phyloP scores from a whole-genome alignment of 2,888 invertebrate genomes.

The Diarsia brunnea region DNA sequence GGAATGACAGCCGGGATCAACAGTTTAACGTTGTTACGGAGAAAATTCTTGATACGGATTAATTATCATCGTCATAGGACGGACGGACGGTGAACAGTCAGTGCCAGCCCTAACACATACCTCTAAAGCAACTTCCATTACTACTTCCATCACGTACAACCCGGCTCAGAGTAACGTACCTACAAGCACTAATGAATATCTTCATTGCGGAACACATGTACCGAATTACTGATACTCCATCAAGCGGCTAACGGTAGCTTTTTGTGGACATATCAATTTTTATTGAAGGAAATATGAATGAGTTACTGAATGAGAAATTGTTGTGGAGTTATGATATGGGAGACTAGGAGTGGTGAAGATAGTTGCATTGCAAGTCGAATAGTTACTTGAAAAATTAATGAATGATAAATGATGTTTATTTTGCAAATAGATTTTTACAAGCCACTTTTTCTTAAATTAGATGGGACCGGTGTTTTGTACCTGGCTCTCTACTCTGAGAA shows the following conservation, averaged over 20 bases:
- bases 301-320: slow-evolving; percentile 41
- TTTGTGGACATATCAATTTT: slow-evolving; percentile 44
- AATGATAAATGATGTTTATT: too few relatives aligned
- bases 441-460: too few relatives aligned
- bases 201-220: slow-evolving; percentile 62
- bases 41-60: too few relatives aligned
- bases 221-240: slow-evolving; percentile 55
- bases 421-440: too few relatives aligned
- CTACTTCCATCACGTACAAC: slow-evolving; percentile 51
- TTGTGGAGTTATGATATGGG: slow-evolving; percentile 13
- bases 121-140: slow-evolving; percentile 30
- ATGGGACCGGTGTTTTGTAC: too few relatives aligned
- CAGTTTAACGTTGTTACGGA: too few relatives aligned
- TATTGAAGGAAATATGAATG: slow-evolving; percentile 44
- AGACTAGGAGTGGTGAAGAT: background rate
- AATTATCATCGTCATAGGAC: too few relatives aligned
- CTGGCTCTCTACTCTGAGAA: too few relatives aligned
- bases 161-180: slow-evolving; percentile 40
- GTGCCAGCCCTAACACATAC: slow-evolving; percentile 47
- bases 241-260: slow-evolving; percentile 37
- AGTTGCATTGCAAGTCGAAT: background rate
- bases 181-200: slow-evolving; percentile 66
- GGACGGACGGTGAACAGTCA: too few relatives aligned
- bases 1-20: too few relatives aligned
- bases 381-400: too few relatives aligned